Base-by-base conservation (phyloP, 2,113 vertebrate species). In the Cavia porcellus region DNA sequence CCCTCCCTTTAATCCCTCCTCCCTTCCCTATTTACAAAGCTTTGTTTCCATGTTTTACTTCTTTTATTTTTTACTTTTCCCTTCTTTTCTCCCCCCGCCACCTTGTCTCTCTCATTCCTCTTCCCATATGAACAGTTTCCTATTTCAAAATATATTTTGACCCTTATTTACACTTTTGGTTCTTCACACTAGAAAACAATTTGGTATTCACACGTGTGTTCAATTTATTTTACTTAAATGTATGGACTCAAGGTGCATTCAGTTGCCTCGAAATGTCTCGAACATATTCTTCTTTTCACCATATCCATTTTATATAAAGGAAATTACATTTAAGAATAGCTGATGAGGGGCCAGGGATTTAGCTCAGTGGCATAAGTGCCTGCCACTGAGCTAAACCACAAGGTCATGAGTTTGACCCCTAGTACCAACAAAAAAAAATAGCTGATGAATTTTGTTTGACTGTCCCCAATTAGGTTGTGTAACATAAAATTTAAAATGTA, bases 281-380 rank as follows among this genome's bases (percentile, higher is more conserved):
- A n/a, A 17, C 88, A 12, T 70, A 70, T 15, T 17, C 32, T n/a
- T n/a, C 35, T 32, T 79, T 90, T 95, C 28, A 82, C 47, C 88
- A 64, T 64, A 83, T 75, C 35, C 38, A 93, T 24, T 83, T 84
- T 50, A 85, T 2, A 81, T 61, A n/a, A 77, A 52, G 19, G 38
- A 97, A 93, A 88, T 70, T 75, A 75, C 86, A 15, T 85, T n/a
- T 30, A 12, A 82, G 28, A 79, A 4, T 86, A 52, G 50, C 50
- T 52, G 50, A 52, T 52, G 50, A 52, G 50, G 50, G 50, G 50
- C 50, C 7, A 52, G 50, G 9, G 50, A 52, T 52, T 52, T 52
- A 52, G 50, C 50, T 52, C 50, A 52, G 50, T 52, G 50, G 50
- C 10, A 52, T 52, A 52, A 52, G 50, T 11, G 10, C 50, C 50